Conservation (phyloP, 2,888 invertebrate species). For the Xylota sylvarum region DNA sequence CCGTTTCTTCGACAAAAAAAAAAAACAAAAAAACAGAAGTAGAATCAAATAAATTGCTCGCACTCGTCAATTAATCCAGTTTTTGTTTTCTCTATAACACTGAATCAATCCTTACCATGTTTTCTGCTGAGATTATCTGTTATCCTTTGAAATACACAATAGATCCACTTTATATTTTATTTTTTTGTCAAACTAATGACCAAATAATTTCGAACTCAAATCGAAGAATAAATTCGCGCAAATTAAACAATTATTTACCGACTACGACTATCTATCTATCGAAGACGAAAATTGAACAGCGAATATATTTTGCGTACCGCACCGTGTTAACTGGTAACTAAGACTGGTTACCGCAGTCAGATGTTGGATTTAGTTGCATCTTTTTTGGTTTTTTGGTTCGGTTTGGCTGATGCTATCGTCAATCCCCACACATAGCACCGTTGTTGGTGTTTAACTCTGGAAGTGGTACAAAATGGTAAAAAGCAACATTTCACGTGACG, state of each 20-base stretch:
- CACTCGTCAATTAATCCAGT: slow-evolving; percentile 27
- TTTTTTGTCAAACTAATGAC: not conserved
- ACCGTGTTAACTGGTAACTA: slow-evolving; percentile 61
- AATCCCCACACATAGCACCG: slow-evolving; percentile 18
- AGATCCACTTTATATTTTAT: not conserved
- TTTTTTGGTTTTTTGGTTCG: slow-evolving; percentile 55
- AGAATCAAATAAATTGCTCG: slow-evolving; percentile 7
- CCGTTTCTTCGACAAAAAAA: not conserved
- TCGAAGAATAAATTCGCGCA: slow-evolving; percentile 14
- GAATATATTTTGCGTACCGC: slow-evolving; percentile 45
- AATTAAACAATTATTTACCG: not conserved
- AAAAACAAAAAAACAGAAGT: not conserved
- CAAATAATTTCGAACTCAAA: slow-evolving; percentile 1
- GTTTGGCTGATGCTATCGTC: slow-evolving; percentile 44
- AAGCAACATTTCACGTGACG: slow-evolving; percentile 63
- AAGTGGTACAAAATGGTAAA: slow-evolving; percentile 63
- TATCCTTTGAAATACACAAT: slow-evolving; percentile 11
- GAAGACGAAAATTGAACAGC: slow-evolving; percentile 27
- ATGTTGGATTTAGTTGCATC: slow-evolving; percentile 54
- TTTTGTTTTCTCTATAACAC: not conserved
- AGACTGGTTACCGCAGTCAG: slow-evolving; percentile 62
- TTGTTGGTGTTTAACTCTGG: slow-evolving; percentile 33
- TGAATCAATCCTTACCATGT: slow-evolving; percentile 59
- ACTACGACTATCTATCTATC: slow-evolving; percentile 18
- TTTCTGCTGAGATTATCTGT: slow-evolving; percentile 17